Base-by-base conservation (phyloP, 2,888 invertebrate species). In the Ennomos erosarius region DNA sequence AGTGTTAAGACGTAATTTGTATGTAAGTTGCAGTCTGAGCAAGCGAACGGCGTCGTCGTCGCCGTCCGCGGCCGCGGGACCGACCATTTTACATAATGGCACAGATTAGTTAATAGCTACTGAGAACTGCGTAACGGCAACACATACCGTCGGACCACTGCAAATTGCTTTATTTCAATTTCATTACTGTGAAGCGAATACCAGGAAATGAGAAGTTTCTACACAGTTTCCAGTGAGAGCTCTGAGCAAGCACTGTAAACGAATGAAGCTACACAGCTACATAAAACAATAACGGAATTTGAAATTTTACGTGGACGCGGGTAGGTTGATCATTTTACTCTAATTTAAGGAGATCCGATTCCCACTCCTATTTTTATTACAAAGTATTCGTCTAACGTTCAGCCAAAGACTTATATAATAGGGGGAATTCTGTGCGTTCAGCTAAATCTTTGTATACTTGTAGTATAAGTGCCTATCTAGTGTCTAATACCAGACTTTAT, bases 81-180 rank as follows among this genome's bases (percentile, higher is more conserved):
- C 36, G 54, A 62, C 67, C 65, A 69, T 65, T 73, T 65, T 63
- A 64, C 62, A 64, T 77, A 76, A 75, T 75, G 76, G 76, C 61
- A 6, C 13, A 50, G 50, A 54, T 50, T 54, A 50, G 54, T 46
- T 50, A 50, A 50, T 49, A 59, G 37, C 44, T 38, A 48, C 49
- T 12, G 9, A 40, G 55, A 34, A 48, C 49, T 12, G 9, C 45
- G 55, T 55, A 55, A 60, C 75, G 76, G 76, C 64, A 67, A 61
- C 49, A 55, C 69, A 69, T 73, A 65, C 73, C 67, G 61, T 38
- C 63, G 44, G 54, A 55, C 52, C 52, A 63, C 67, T 54, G 55
- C 44, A 52, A 65, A 73, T 64, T 62, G 65, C 62, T 69, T 69
- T 71, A 65, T 67, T 70, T 68, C 58, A 56, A 48, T 64, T 64